Base-by-base conservation (phyloP, 1,140 invertebrate genomes). In the Babylonia areolata region DNA sequence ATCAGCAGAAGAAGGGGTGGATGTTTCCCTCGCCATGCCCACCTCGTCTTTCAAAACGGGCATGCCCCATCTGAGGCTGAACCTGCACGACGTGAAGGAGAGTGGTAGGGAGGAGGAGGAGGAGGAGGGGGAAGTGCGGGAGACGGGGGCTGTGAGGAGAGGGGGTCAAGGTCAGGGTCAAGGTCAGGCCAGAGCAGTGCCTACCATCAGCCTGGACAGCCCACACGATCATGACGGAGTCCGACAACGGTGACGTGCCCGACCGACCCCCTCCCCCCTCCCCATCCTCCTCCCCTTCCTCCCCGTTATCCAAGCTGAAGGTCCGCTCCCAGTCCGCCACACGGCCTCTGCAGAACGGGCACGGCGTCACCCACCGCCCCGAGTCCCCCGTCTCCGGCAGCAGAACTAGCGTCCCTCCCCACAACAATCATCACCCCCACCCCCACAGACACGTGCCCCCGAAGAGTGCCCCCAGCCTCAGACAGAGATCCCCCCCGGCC, bases 401-500 rank as follows among this genome's bases (percentile, higher is more conserved):
- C 17, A 37, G 39, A 20, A 39, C 31, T 35, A 12, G 2, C 33
- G 23, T 31, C 20, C 20, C 71, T 23, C n/a, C 31, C 11, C 33
- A 35, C 6, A 75, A 35, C n/a, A n/a, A n/a, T n/a, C n/a, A n/a
- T n/a, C n/a, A 40, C 75, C 37, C 15, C 28, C 20, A 37, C 37
- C 9, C 75, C 75, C 75, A 77, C 17, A 77, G 35, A 40, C 75
- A 37, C 35, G 75, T 6, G 75, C 75, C 75, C 17, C 75, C 75
- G 37, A 77, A 77, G 40, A 40, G 37, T 20, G 37, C 37, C 37
- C 75, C 75, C 33, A 77, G 5, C 75, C 75, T 28, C 35, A 77
- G 35, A 40, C n/a, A n/a, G n/a, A n/a, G n/a, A n/a, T n/a, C n/a
- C n/a, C 75, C 15, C 17, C 12, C 33, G 15, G 35, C 17, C 3